Evolutionary conservation across 2,797 vertebrate species (phyloP).

Genomic region (Typhlichthys subterraneus): DNA sequence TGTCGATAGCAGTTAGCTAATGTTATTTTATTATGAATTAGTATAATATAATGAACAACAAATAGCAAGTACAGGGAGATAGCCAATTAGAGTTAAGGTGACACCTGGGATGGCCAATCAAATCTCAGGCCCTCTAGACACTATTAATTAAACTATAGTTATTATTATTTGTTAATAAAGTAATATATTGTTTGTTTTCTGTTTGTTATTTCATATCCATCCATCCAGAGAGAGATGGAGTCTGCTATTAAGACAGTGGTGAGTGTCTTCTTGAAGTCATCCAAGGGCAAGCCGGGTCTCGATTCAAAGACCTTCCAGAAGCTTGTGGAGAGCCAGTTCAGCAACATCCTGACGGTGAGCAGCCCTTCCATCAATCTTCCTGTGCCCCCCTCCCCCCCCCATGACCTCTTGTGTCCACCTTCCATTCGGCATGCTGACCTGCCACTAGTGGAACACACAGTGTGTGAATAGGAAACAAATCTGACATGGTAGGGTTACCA

Average conservation of each 20-base stretch:
- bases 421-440: constrained; percentile 10
- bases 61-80: too few relatives aligned
- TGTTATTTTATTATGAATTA: too few relatives aligned
- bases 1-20: too few relatives aligned
- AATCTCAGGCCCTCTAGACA: too few relatives aligned
- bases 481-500: constrained; percentile 34
- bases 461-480: constrained; percentile 35
- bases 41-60: too few relatives aligned
- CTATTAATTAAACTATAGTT: too few relatives aligned
- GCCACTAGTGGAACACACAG: constrained; percentile 16
- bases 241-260: constrained; percentile 76
- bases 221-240: constrained; percentile 72
- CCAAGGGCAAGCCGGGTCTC: constrained; percentile 76
- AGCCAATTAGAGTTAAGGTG: too few relatives aligned
- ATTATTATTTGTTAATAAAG: too few relatives aligned
- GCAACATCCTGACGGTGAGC: constrained; percentile 79
- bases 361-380: constrained; percentile 34
- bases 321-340: constrained; percentile 75
- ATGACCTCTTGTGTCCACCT: not conserved
- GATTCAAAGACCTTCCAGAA: constrained; percentile 74
- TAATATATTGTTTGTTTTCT: too few relatives aligned
- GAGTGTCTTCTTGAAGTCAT: constrained; percentile 73
- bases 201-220: not conserved
- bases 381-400: constrained; percentile 19
- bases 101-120: too few relatives aligned